These are phyloP conservation scores for Cataglyphis hispanica DNA, from an alignment of 1,140 invertebrate genomes.

Conservation along the genomic window DNA sequence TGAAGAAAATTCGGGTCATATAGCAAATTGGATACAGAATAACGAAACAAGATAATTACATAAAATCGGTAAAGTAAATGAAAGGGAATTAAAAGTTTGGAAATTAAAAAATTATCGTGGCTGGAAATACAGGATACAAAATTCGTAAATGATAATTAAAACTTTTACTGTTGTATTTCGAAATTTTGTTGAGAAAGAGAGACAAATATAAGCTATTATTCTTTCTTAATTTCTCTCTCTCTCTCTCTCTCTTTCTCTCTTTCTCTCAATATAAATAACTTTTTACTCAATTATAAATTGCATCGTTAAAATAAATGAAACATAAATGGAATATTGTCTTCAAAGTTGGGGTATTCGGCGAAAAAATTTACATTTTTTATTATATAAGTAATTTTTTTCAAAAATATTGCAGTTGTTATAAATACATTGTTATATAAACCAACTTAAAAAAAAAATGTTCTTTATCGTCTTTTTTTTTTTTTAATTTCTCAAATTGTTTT, in stretches of 20 bases:
- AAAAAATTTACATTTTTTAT: background rate
- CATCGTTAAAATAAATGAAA: background rate
- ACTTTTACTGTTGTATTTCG: conserved; percentile 18
- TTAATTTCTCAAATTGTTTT: background rate
- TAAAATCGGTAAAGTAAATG: conserved; percentile 38
- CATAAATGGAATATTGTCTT: background rate
- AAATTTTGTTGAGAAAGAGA: background rate
- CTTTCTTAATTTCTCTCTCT: too few species aligned
- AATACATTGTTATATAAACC: background rate
- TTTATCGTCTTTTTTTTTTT: background rate
- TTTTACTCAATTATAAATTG: conserved; percentile 1
- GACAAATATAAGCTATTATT: background rate
- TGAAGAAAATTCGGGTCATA: background rate
- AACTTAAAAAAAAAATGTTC: background rate
- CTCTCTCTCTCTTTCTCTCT: background rate
- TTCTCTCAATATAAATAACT: background rate
- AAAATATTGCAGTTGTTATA: background rate
- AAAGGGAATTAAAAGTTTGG: conserved; percentile 24
- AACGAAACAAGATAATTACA: conserved; percentile 43
- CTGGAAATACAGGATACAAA: background rate
- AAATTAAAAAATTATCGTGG: conserved; percentile 27
- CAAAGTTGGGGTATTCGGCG: background rate
- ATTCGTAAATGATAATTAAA: conserved; percentile 30
- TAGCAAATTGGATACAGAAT: conserved; percentile 5
- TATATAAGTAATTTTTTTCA: background rate